Percentiles rank a stretch among this genome's conserved stretches.
These are phyloP conservation scores for Merops nubicus DNA, from an alignment of 2,113 vertebrate species.

Conservation along the genomic window DNA sequence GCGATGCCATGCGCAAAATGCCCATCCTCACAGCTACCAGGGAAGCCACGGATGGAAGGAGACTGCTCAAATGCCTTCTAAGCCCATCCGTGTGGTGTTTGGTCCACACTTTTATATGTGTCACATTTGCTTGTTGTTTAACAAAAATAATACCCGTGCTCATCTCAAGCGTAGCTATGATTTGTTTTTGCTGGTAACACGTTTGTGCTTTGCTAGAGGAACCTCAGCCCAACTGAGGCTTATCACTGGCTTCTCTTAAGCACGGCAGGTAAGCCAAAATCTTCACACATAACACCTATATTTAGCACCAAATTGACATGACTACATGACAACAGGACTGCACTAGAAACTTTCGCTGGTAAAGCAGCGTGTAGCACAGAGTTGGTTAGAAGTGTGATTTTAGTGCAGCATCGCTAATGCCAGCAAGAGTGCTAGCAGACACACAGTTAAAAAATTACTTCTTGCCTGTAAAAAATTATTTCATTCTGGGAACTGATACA, in stretches of 20 bases:
- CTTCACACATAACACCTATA: slow-evolving; percentile 51
- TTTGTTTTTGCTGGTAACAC: not conserved
- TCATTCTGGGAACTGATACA: not conserved
- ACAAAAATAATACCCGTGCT: not conserved
- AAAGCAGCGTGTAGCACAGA: not conserved
- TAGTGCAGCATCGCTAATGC: not conserved
- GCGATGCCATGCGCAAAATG: not conserved
- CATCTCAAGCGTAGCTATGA: not conserved
- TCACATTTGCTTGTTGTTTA: not conserved
- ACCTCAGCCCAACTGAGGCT: not conserved
- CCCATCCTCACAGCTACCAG: not conserved
- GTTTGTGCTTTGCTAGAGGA: not conserved
- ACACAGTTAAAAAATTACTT: not conserved
- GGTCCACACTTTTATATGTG: not conserved
- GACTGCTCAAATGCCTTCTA: not conserved
- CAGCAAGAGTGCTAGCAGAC: not conserved
- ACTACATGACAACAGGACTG: slow-evolving; percentile 1
- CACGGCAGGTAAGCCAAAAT: slow-evolving; percentile 7
- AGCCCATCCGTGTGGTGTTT: not conserved
- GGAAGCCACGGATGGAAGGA: not conserved
- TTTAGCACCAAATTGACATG: slow-evolving; percentile 56
- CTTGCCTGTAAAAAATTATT: not conserved
- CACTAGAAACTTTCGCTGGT: slow-evolving; percentile 20
- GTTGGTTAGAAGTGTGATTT: slow-evolving; percentile 50
- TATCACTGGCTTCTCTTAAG: not conserved